A percentile compares a stretch with the other conserved stretches of the same genome.
Evolutionary conservation across 2,888 invertebrate genomes (phyloP).

Genomic region (Bibio marci): DNA sequence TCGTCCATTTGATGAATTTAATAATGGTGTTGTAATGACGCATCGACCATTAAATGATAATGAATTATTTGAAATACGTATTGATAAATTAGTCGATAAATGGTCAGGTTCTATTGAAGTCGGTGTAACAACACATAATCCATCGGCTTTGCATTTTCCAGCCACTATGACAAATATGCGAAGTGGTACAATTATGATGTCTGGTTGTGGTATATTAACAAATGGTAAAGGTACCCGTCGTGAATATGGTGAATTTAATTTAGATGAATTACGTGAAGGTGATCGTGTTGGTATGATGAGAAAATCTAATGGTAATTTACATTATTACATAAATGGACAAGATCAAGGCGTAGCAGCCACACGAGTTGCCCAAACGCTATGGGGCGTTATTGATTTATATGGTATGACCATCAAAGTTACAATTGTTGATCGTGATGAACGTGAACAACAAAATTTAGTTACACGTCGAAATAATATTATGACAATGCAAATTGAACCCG

Average conservation of each 20-base stretch:
- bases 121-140: conserved; percentile 87
- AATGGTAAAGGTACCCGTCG: conserved; percentile 88
- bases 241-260: conserved; percentile 84
- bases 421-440: conserved; percentile 67
- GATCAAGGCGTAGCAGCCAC: conserved; percentile 85
- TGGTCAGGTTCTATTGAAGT: conserved; percentile 65
- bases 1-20: conserved; percentile 82
- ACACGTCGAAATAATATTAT: conserved; percentile 45
- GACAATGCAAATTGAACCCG: conserved; percentile 16
- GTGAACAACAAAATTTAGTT: conserved; percentile 58
- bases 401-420: conserved; percentile 87
- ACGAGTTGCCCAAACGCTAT: conserved; percentile 60
- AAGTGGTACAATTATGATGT: conserved; percentile 87
- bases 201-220: conserved; percentile 88
- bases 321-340: conserved; percentile 83
- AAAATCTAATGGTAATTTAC: conserved; percentile 65
- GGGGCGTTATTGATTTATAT: conserved; percentile 91
- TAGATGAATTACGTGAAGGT: conserved; percentile 83
- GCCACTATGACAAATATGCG: conserved; percentile 97
- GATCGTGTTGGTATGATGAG: conserved; percentile 87
- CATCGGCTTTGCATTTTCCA: conserved; percentile 75
- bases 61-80: conserved; percentile 87
- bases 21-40: conserved; percentile 92
- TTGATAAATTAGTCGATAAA: conserved; percentile 82
- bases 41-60: conserved; percentile 72